Conservation (phyloP, 1,140 invertebrate genomes). For the Cheumatopsyche charites region DNA sequence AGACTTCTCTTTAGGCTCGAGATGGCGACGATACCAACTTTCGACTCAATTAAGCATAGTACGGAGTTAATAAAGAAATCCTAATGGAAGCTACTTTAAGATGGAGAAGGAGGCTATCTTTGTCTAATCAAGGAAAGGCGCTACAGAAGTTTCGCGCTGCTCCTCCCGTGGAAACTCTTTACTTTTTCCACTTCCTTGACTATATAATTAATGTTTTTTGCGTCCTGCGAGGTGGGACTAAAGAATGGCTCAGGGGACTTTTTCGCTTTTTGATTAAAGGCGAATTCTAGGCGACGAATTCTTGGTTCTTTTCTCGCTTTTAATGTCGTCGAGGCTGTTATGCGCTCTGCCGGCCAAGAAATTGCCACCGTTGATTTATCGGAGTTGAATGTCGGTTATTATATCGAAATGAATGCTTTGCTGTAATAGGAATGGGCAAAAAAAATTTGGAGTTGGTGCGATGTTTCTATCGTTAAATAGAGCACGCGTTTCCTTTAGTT, state of each 20-base stretch:
- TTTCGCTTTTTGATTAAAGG: slow-evolving; percentile 39
- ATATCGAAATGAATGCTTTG: slow-evolving; percentile 31
- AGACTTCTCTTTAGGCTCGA: no score
- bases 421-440: neutral
- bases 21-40: slow-evolving; percentile 39
- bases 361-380: slow-evolving; percentile 30
- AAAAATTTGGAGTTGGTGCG: neutral
- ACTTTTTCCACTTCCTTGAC: slow-evolving; percentile 39
- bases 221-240: neutral
- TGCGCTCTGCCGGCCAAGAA: slow-evolving; percentile 30
- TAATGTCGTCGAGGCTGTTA: neutral
- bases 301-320: neutral
- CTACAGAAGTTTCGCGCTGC: neutral
- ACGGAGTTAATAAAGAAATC: slow-evolving; percentile 45
- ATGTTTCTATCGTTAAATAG: neutral
- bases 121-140: slow-evolving; percentile 41
- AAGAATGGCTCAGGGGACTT: slow-evolving; percentile 19
- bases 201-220: slow-evolving; percentile 43
- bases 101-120: slow-evolving; percentile 37
- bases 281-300: slow-evolving; percentile 34
- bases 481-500: neutral
- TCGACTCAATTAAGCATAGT: slow-evolving; percentile 42
- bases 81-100: slow-evolving; percentile 44
- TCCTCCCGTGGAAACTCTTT: slow-evolving; percentile 12
- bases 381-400: slow-evolving; percentile 7